Conservation (phyloP, 1,140 invertebrate genomes). For the Hirudo medicinalis region DNA sequence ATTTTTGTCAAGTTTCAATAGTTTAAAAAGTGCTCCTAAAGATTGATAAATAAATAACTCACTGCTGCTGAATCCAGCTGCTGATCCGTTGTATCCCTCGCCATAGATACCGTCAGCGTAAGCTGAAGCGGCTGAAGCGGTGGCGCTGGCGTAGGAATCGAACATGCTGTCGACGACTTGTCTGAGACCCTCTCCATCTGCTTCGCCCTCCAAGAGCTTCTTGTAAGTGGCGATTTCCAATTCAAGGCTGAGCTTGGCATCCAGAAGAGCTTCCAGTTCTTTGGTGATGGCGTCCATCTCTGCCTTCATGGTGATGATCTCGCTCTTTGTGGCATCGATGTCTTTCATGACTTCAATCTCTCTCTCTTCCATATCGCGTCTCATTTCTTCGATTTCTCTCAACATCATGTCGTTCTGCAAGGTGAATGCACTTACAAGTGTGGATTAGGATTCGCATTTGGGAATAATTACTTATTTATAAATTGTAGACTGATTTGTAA, state of each 20-base stretch:
- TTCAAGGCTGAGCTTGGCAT: slow-evolving; percentile 17
- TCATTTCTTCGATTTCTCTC: slow-evolving; percentile 11
- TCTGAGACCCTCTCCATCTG: not conserved
- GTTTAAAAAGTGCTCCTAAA: not conserved
- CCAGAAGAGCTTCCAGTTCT: slow-evolving; percentile 16
- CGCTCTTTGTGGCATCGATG: not conserved
- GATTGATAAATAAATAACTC: not conserved
- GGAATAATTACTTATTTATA: too few relatives aligned
- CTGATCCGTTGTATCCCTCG: not conserved
- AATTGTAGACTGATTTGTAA: too few relatives aligned
- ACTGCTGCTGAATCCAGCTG: not conserved
- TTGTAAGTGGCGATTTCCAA: slow-evolving; percentile 19
- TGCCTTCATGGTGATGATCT: slow-evolving; percentile 12
- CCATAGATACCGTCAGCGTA: not conserved
- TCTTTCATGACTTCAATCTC: slow-evolving; percentile 7
- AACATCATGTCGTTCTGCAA: not conserved
- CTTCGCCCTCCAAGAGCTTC: slow-evolving; percentile 20
- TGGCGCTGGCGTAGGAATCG: not conserved
- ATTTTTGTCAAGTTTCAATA: not conserved
- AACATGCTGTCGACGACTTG: slow-evolving; percentile 11
- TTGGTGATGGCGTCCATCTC: slow-evolving; percentile 18
- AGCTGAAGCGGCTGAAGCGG: not conserved
- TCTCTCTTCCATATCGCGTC: slow-evolving; percentile 9
- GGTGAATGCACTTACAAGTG: not conserved
- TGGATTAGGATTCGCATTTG: not conserved